Base-by-base conservation (phyloP, 2,888 invertebrate species). In the Drosophila fungiperda region DNA sequence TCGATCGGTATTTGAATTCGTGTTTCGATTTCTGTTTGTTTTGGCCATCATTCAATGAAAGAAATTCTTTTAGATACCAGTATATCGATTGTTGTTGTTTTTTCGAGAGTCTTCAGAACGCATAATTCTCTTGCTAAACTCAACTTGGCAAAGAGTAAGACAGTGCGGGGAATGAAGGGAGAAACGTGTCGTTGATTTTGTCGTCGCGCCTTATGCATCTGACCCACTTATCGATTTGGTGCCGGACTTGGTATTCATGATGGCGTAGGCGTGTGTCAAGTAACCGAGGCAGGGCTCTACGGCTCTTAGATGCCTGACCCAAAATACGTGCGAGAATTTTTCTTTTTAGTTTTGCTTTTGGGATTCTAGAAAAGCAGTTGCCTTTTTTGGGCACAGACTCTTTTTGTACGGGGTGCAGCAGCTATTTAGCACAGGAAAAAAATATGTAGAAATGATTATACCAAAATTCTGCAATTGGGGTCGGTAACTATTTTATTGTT, bases 161-260 rank as follows among this genome's bases (percentile, higher is more conserved):
- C 49, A 33, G 4, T 23, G 42, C 26, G 58, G 7, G 48, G 17
- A 49, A 17, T 29, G 17, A 29, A 52, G 54, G 42, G 62, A 23
- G 42, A 60, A 36, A 60, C 78, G 67, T 68, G 66, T 58, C 57
- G 76, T n/a, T 23, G 45, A 15, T 45, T 53, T 63, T 48, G 69
- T 61, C 80, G 89, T 86, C 83, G 84, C 87, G 71, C 86, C 85
- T 89, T 87, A 89, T 88, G 90, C 90, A 88, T 82, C 83, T 88
- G 88, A 88, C 88, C 90, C 61, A 88, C 84, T 83, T 86, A 65
- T 69, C 40, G 66, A 61, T 84, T 78, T 73, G 73, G 84, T 83
- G 86, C 80, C 87, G 82, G 80, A 87, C 83, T 83, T 83, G 78
- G 87, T 83, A 83, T 83, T 82, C 85, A 87, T 77, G 50, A 49